phyloP scores from a whole-genome alignment of 2,113 vertebrate genomes.

The Larimichthys crocea region DNA sequence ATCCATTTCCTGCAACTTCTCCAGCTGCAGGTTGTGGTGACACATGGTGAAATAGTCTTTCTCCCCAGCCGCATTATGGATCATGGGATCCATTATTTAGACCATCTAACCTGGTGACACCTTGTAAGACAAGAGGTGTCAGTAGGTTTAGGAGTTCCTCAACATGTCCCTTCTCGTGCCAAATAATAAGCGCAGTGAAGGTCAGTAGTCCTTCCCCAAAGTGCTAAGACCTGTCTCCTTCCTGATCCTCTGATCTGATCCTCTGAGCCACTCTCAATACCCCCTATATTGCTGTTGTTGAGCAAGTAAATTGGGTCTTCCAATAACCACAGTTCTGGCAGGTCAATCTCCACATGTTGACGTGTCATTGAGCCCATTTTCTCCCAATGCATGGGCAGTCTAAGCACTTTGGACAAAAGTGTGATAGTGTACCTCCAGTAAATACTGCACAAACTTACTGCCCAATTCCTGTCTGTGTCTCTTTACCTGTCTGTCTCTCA shows the following conservation, averaged over 20 bases:
- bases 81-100: not conserved
- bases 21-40: not conserved
- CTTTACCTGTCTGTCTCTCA: conserved; percentile 60
- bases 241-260: not conserved
- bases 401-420: no score
- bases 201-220: not conserved
- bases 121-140: not conserved
- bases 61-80: not conserved
- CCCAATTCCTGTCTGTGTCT: not conserved
- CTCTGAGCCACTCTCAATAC: not conserved
- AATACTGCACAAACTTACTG: not conserved
- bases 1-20: not conserved
- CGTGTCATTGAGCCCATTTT: no score
- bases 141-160: not conserved
- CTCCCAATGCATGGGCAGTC: no score
- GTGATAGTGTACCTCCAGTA: no score
- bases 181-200: not conserved
- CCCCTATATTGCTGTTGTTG: no score
- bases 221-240: not conserved
- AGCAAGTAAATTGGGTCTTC: not conserved
- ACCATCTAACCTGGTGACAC: not conserved
- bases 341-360: no score
- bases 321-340: not conserved
- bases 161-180: not conserved
- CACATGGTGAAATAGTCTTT: not conserved